phyloP scores from a whole-genome alignment of 2,797 vertebrate species.

The Bradypodion ventrale region DNA sequence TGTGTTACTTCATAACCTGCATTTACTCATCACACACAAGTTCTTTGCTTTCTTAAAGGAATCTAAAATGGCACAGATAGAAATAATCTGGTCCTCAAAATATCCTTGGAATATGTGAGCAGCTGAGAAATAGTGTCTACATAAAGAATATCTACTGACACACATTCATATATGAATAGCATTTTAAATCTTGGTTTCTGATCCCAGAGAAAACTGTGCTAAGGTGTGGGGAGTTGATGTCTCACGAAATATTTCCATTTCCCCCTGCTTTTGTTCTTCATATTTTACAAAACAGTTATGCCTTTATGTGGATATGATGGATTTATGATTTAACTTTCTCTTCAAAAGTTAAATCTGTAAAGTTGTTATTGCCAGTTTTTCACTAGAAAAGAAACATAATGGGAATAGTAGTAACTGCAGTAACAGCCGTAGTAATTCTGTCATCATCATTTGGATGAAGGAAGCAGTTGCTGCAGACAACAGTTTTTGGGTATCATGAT shows the following conservation, averaged over 20 bases:
- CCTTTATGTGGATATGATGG: no score
- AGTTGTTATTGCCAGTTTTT: no score
- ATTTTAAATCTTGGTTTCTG: not conserved
- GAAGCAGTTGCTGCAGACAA: not conserved
- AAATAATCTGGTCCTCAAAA: not conserved
- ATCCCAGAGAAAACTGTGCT: not conserved
- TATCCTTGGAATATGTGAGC: not conserved
- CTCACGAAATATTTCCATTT: not conserved
- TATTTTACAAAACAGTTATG: not conserved
- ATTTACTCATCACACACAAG: not conserved
- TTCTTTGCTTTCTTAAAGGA: not conserved
- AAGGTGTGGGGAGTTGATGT: not conserved
- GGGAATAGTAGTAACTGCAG: not conserved
- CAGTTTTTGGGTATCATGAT: not conserved
- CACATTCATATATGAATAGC: not conserved
- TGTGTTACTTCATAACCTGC: not conserved
- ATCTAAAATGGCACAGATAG: not conserved
- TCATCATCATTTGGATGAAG: not conserved
- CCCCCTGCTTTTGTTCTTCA: not conserved
- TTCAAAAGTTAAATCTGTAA: not conserved
- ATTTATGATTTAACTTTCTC: not conserved
- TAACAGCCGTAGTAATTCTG: not conserved
- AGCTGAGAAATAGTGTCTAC: not conserved
- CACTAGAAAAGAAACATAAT: not conserved
- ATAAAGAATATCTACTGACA: not conserved